Percentiles rank a stretch among this genome's conserved stretches.
These are phyloP conservation scores for Chironomus tepperi DNA, from an alignment of 1,140 invertebrate genomes.

Conservation along the genomic window DNA sequence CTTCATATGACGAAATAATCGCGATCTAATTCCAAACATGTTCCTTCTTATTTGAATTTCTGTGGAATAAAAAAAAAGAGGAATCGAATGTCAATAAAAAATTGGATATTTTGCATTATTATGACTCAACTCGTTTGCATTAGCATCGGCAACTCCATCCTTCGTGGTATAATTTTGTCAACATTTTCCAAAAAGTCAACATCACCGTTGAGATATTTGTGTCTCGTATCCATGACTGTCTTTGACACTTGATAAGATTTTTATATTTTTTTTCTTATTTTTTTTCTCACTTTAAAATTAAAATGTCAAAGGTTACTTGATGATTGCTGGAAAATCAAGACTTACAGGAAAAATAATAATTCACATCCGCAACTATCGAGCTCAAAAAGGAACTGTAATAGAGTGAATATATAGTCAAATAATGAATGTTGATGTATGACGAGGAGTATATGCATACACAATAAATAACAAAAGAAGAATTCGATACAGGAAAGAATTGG, in stretches of 20 bases:
- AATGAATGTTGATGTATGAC: conserved; percentile 20
- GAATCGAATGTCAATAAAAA: background rate
- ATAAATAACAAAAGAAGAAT: background rate
- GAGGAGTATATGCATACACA: conserved; percentile 11
- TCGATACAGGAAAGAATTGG: background rate
- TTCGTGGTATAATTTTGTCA: background rate
- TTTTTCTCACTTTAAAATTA: background rate
- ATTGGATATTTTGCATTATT: background rate
- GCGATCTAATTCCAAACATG: background rate
- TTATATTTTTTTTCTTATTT: background rate
- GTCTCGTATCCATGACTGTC: background rate
- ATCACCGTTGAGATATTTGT: conserved; percentile 1
- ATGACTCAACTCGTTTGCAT: conserved; percentile 10
- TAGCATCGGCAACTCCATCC: background rate
- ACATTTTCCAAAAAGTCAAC: background rate
- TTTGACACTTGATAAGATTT: background rate
- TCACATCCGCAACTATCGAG: background rate
- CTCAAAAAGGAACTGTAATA: background rate
- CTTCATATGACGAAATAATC: background rate
- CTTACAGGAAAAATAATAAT: background rate
- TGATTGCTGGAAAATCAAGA: background rate
- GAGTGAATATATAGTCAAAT: background rate
- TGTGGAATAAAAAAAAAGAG: background rate
- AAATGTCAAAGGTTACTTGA: background rate
- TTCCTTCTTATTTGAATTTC: conserved; percentile 19